These are phyloP conservation scores for Platyrinchus mystaceus DNA, from an alignment of 2,797 vertebrate genomes.

Conservation along the genomic window DNA sequence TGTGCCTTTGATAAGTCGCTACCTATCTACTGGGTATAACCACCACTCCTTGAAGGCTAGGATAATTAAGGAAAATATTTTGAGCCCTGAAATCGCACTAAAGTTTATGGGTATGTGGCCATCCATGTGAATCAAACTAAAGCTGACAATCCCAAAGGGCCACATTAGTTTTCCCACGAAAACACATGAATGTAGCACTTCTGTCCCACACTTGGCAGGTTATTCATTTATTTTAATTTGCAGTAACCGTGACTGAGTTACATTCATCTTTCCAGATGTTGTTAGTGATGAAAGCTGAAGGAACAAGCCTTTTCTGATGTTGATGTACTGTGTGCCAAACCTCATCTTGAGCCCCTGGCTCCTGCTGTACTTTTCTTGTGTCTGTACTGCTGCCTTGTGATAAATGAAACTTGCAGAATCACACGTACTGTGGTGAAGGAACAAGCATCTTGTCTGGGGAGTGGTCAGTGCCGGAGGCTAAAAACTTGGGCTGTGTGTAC, in stretches of 20 bases:
- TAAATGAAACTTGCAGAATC: conserved; percentile 55
- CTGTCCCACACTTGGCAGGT: conserved; percentile 44
- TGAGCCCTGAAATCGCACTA: neutral
- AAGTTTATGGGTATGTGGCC: neutral
- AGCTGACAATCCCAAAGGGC: neutral
- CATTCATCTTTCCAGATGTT: conserved; percentile 61
- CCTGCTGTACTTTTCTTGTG: conserved; percentile 50
- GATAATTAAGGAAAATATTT: neutral
- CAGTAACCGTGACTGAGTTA: conserved; percentile 50
- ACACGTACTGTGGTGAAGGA: conserved; percentile 32
- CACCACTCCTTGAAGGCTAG: neutral
- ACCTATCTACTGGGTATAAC: neutral
- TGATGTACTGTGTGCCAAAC: conserved; percentile 45
- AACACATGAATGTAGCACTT: conserved; percentile 8
- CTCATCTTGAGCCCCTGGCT: conserved; percentile 53
- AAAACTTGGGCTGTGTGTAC: conserved; percentile 30
- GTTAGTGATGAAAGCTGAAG: conserved; percentile 55
- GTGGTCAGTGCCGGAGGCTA: conserved; percentile 61
- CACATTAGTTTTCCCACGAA: conserved; percentile 16
- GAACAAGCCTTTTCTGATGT: conserved; percentile 57
- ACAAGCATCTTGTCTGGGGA: conserved; percentile 59
- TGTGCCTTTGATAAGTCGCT: neutral
- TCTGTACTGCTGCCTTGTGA: conserved; percentile 40
- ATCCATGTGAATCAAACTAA: neutral
- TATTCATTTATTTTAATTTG: conserved; percentile 54